A percentile compares a stretch with the other conserved stretches of the same genome.
These are phyloP conservation scores for Cuniculus paca DNA, from an alignment of 2,797 vertebrate species.

Conservation along the genomic window DNA sequence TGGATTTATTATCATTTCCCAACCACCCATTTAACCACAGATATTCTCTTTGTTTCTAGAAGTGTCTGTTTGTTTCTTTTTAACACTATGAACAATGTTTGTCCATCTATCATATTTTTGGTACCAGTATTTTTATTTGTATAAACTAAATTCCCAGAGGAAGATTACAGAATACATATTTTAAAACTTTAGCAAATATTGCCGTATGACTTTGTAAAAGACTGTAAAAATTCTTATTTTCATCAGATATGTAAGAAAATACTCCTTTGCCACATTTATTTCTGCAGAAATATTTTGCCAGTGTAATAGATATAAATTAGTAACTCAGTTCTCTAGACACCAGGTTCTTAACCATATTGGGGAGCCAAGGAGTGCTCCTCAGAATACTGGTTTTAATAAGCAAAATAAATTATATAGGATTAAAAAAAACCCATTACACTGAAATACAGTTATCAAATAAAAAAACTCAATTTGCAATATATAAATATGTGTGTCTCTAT, in stretches of 20 bases:
- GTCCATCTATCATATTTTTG: neutral
- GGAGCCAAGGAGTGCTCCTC: neutral
- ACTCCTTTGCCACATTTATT: neutral
- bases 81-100: neutral
- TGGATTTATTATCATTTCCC: neutral
- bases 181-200: neutral
- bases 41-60: neutral
- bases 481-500: neutral
- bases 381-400: neutral
- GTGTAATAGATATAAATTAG: neutral
- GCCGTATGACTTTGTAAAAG: neutral
- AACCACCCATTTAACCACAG: neutral
- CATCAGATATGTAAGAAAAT: neutral
- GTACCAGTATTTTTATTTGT: neutral
- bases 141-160: neutral
- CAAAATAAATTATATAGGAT: slow-evolving; percentile 32
- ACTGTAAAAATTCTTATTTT: neutral
- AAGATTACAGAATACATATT: neutral
- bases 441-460: slow-evolving; percentile 23
- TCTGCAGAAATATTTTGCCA: slow-evolving; percentile 20
- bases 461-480: neutral
- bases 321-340: neutral
- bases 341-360: neutral
- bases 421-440: slow-evolving; percentile 15
- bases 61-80: neutral